phyloP scores from a whole-genome alignment of 1,140 invertebrate species.

The Rhyzopertha dominica region DNA sequence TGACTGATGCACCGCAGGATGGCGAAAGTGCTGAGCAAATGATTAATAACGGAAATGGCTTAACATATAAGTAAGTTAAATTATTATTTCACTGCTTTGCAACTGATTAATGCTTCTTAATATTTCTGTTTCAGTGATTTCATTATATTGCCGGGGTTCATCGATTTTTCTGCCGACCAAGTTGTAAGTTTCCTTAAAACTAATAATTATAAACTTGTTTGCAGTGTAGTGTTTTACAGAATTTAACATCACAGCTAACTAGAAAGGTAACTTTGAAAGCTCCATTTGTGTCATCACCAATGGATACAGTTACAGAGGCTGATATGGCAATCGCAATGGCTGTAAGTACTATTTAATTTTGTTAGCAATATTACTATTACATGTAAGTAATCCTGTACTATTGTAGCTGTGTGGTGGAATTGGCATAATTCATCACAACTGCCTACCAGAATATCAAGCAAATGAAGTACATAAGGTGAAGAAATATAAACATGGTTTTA shows the following conservation, averaged over 20 bases:
- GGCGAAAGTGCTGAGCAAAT: conserved; percentile 62
- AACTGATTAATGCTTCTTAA: conserved; percentile 13
- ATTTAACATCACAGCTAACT: conserved; percentile 83
- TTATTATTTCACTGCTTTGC: too few relatives aligned
- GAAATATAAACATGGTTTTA: conserved; percentile 99
- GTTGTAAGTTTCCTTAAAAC: conserved; percentile 57
- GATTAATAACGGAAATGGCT: conserved; percentile 79
- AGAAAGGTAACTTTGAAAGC: conserved; percentile 86
- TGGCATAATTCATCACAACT: conserved; percentile 99
- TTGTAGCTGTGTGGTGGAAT: conserved; percentile 86
- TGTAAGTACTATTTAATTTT: conserved; percentile 54
- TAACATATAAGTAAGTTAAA: conserved; percentile 76
- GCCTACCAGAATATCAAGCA: conserved; percentile 90
- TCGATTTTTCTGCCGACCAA: conserved; percentile 90
- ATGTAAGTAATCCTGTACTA: conserved; percentile 12
- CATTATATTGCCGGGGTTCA: conserved; percentile 94
- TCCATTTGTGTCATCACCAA: conserved; percentile 95
- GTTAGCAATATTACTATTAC: conserved; percentile 1
- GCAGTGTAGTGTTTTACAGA: conserved; percentile 53
- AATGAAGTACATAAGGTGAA: conserved; percentile 98
- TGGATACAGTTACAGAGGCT: conserved; percentile 99
- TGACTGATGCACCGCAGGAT: too few relatives aligned
- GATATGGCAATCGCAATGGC: conserved; percentile 99
- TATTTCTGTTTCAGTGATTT: conserved; percentile 97
- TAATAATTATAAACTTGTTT: neutral